Percentiles rank a stretch among this genome's conserved stretches.
Conservation (phyloP, 2,113 vertebrate species). For the sheep (Ovis aries) region ARS-UI_Ramb_v3.0 NC_056058.1:31615501-31616000, state of each 20-base stretch:
- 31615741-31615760: not conserved
- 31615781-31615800: not conserved
- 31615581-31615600: not conserved
- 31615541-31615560: not conserved
- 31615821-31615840: not conserved
- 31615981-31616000: not conserved
- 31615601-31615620: not conserved
- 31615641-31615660: not conserved
- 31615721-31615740: not conserved
- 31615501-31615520: not conserved
- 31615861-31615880: not conserved
- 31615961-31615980: not conserved
- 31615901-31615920: not conserved
- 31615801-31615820: not conserved
- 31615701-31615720: not conserved
- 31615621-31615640: not conserved
- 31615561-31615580: not conserved
- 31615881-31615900: not conserved
- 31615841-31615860: not conserved
- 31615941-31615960: not conserved
- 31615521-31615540: not conserved
- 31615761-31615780: not conserved
- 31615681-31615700: not conserved
- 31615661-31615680: not conserved
- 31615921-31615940: not conserved